Percentiles rank a stretch among this genome's conserved stretches.
phyloP scores from a whole-genome alignment of 2,113 vertebrate species.

The Miniopterus natalensis region DNA sequence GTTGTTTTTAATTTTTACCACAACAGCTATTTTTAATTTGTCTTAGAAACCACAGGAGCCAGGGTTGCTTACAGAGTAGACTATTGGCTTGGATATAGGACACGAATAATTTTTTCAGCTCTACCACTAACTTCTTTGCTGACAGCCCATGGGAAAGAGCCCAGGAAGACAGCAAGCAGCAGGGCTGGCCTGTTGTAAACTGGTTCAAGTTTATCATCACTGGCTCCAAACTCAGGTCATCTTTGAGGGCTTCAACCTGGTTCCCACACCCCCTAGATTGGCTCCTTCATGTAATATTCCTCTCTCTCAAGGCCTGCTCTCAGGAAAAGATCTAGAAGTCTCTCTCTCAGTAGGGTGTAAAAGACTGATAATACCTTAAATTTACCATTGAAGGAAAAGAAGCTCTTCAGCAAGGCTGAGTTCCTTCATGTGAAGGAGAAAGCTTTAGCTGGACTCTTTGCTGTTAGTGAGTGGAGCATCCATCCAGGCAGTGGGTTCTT shows the following conservation, averaged over 20 bases:
- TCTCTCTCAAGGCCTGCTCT: not conserved
- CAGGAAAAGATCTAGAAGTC: not conserved
- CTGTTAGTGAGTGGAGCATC: too few species aligned
- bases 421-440: not conserved
- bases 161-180: not conserved
- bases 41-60: not conserved
- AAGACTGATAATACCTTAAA: not conserved
- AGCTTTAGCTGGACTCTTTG: not conserved
- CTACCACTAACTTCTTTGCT: not conserved
- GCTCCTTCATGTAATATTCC: not conserved
- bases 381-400: not conserved
- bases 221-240: not conserved
- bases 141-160: not conserved
- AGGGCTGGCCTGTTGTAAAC: fast-evolving
- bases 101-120: not conserved
- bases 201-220: too few species aligned
- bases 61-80: not conserved
- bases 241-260: not conserved
- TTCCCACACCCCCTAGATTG: not conserved
- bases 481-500: too few species aligned
- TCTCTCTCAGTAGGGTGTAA: not conserved
- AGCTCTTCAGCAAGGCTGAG: not conserved
- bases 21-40: constrained; percentile 60
- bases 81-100: not conserved
- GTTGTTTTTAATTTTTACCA: too few species aligned